phyloP scores from a whole-genome alignment of 1,140 invertebrate genomes.

The Zaprionus vittiger region DNA sequence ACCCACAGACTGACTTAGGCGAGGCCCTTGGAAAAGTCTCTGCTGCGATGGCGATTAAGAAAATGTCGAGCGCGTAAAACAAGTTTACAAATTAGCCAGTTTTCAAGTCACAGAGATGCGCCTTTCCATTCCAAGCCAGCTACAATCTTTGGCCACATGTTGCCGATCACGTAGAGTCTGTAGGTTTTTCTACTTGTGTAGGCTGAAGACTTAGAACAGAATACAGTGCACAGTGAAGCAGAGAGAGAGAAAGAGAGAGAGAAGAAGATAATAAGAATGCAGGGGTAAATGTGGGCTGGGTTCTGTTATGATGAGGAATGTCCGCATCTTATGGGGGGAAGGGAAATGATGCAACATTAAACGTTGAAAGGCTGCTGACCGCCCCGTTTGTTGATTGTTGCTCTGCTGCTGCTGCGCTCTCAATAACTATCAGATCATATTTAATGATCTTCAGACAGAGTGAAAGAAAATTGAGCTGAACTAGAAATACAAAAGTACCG shows the following conservation, averaged over 20 bases:
- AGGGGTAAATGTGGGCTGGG: constrained; percentile 26
- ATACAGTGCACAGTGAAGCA: not conserved
- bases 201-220: not conserved
- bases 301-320: constrained; percentile 21
- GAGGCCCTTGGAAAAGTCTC: constrained; percentile 11
- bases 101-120: constrained; percentile 13
- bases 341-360: constrained; percentile 66
- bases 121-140: constrained; percentile 15
- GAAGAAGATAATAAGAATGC: constrained; percentile 8
- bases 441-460: constrained; percentile 55
- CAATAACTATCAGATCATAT: constrained; percentile 72
- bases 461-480: constrained; percentile 69
- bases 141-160: constrained; percentile 32
- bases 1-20: constrained; percentile 30
- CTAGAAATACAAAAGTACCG: constrained; percentile 55
- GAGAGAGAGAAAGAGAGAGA: not conserved
- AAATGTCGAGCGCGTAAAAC: constrained; percentile 60
- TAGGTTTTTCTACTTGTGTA: constrained; percentile 14
- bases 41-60: constrained; percentile 37
- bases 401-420: constrained; percentile 42
- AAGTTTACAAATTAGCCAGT: constrained; percentile 62
- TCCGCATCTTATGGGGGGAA: not conserved
- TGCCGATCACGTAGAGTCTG: constrained; percentile 59
- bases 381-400: constrained; percentile 14
- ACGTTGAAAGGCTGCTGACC: constrained; percentile 9